Evolutionary conservation across 1,140 invertebrate species (phyloP), one percentile per base, ranked within the genome.

Genomic region (Monochamus saltuarius): DNA sequence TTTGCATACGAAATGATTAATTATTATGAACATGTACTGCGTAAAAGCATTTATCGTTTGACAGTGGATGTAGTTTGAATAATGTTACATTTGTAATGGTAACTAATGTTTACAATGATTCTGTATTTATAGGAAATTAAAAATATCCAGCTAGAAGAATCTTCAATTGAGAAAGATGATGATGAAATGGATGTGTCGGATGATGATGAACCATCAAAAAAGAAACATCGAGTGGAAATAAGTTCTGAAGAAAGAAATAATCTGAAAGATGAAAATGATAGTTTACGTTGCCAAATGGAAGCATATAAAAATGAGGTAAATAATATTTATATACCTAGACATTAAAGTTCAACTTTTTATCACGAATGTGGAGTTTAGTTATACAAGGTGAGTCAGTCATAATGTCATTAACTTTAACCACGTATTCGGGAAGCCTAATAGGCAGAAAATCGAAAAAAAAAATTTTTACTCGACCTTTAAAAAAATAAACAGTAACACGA

Each of bases 231-330:
- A 59, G 77, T 75, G 69, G 80, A 81, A 61, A 68, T 75, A 45
- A 73, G 73, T 4, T 75, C 71, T 47, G 80, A 81, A 52, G 80
- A 81, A 56, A 73, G 73, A 9, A 73, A 77, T 22, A 72, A 73
- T 50, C 71, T 78, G 4, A 75, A 93, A 83, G 91, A 94, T 62
- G 94, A 95, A 73, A 96, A 95, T 76, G 93, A 97, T 64, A 91
- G 88, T 66, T 80, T 98, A 34, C 85, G 89, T 43, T 95, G 93
- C 78, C 94, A 97, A 81, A 74, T 97, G 65, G 94, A 96, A 78
- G 94, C 93, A 0, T 95, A 94, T 67, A 94, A 95, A 73, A 96
- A 96, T 79, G 95, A 97, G 80, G 88, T 89, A 55, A 62, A 38
- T 59, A 50, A 39, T 36, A 47, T 46, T 45, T n/a, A n/a, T n/a